Conservation (phyloP, 2,113 vertebrate species). For the Vombatus ursinus region DNA sequence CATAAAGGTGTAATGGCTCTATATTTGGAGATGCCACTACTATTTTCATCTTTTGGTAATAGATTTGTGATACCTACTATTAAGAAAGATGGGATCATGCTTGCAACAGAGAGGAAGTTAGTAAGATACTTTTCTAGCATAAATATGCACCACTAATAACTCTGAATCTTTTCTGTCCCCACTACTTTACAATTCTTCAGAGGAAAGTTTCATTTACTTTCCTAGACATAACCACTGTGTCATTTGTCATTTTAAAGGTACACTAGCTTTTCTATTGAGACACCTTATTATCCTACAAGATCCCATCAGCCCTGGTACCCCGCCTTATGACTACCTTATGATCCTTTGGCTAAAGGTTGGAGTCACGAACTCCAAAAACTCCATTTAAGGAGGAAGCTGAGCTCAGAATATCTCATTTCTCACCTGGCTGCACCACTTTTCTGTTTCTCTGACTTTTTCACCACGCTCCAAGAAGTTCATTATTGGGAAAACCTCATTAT, state of each 20-base stretch:
- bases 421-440: background rate
- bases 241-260: background rate
- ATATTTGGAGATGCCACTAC: background rate
- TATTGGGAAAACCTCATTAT: background rate
- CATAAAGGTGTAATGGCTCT: background rate
- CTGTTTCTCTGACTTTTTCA: background rate
- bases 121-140: background rate
- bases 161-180: background rate
- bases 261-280: background rate
- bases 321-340: background rate
- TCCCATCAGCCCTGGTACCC: background rate
- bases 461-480: background rate
- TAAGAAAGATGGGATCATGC: background rate
- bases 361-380: background rate
- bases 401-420: background rate
- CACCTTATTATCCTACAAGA: background rate
- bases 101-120: background rate
- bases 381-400: background rate
- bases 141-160: background rate
- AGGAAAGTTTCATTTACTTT: background rate
- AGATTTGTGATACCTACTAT: background rate
- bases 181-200: background rate
- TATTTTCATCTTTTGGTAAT: background rate
- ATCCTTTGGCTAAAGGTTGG: background rate
- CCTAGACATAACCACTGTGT: background rate